Evolutionary conservation across 2,888 invertebrate species (phyloP).

Genomic region (Polietes domitor): DNA sequence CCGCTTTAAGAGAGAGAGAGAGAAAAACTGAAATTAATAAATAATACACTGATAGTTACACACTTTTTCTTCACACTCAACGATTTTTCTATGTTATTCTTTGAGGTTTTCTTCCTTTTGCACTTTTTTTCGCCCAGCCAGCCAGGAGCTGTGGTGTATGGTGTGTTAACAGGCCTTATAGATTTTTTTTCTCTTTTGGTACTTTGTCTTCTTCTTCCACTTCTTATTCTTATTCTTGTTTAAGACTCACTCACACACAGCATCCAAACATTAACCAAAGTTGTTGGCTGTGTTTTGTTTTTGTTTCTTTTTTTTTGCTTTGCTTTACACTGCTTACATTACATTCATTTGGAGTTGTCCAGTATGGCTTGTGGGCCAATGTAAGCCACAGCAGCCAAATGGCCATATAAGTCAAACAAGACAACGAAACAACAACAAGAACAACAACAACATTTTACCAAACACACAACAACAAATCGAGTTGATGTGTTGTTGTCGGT

Average conservation of each 20-base stretch:
- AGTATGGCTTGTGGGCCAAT: constrained; percentile 67
- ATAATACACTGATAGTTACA: neutral
- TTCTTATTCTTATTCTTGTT: constrained; percentile 21
- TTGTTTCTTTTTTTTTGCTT: constrained; percentile 38
- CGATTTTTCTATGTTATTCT: neutral
- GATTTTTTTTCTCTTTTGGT: neutral
- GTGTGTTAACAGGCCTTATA: neutral
- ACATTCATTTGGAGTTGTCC: constrained; percentile 60
- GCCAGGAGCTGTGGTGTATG: neutral
- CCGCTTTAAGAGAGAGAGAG: neutral
- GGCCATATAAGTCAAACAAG: constrained; percentile 61
- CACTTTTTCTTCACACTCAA: neutral
- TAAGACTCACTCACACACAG: constrained; percentile 36
- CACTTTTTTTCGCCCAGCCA: neutral
- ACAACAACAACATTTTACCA: neutral
- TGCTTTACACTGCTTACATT: constrained; percentile 10
- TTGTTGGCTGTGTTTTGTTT: constrained; percentile 23
- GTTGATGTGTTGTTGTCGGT: constrained; percentile 41
- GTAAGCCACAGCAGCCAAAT: constrained; percentile 64
- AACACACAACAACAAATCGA: constrained; percentile 37
- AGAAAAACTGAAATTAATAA: neutral
- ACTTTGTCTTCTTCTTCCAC: neutral
- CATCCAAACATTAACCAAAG: constrained; percentile 58
- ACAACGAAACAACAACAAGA: constrained; percentile 10
- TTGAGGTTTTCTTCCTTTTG: neutral